Percentiles rank a stretch among this genome's conserved stretches.
phyloP scores from a whole-genome alignment of 2,888 invertebrate genomes.

The Oxycera nigricornis region DNA sequence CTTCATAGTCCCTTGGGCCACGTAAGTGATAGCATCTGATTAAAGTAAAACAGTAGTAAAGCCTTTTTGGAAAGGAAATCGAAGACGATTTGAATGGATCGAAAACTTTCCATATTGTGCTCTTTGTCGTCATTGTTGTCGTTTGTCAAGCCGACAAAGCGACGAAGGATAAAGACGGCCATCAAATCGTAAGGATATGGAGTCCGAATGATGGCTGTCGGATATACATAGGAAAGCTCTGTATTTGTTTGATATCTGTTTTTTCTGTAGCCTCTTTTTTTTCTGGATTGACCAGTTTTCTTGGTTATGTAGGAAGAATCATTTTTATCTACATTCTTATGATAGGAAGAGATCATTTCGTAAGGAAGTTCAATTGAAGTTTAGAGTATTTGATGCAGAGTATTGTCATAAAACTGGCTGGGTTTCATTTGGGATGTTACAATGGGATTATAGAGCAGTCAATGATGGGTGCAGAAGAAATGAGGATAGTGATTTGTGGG shows the following conservation, averaged over 20 bases:
- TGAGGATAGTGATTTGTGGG: no score
- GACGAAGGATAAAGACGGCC: background rate
- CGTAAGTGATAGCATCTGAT: constrained; percentile 37
- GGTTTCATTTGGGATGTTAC: no score
- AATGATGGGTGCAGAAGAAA: no score
- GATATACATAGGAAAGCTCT: background rate
- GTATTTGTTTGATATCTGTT: constrained; percentile 14
- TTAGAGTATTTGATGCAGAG: constrained; percentile 4
- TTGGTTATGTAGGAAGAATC: background rate
- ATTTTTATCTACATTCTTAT: background rate
- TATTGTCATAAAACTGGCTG: no score
- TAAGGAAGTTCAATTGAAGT: constrained; percentile 16
- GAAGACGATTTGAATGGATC: constrained; percentile 11
- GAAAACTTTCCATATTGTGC: constrained; percentile 8
- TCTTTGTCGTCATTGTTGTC: background rate
- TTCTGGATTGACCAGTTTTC: background rate
- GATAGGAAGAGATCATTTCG: background rate
- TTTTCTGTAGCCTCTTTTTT: background rate
- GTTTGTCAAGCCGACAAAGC: background rate
- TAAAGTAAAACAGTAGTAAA: constrained; percentile 33
- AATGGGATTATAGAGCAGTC: no score
- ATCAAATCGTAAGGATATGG: constrained; percentile 31
- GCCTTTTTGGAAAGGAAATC: constrained; percentile 22
- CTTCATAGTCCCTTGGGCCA: constrained; percentile 22
- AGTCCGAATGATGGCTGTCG: constrained; percentile 15